Base-by-base conservation (phyloP, 1,140 invertebrate genomes). In the Bombus breviceps region DNA sequence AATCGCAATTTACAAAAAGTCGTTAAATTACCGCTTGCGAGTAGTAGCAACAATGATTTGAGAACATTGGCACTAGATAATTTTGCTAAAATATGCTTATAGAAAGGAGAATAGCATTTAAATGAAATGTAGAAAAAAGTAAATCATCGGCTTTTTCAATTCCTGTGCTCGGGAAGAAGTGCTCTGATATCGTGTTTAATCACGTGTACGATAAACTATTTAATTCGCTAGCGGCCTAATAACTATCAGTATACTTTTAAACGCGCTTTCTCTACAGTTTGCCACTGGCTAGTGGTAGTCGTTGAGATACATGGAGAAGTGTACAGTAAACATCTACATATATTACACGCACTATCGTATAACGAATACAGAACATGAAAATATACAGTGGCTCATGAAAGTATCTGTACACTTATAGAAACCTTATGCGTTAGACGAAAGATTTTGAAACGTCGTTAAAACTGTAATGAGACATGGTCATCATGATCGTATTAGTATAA, bases 41-140 rank as follows among this genome's bases (percentile, higher is more conserved):
- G 39, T 28, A 13, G 28, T 47, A 68, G 59, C 39, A 66, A 68
- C 28, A 64, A 71, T 28, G 68, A 57, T 66, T 47, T 69, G 0
- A n/a, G 22, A 78, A 83, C 47, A 47, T 84, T 85, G 77, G 77
- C 68, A 80, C 77, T 80, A 53, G 77, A 85, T 53, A 62, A 34
- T 18, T 53, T 73, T 22, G 68, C 39, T 80, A n/a, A 64, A 80
- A 32, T 32, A 25, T 32, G 41, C 80, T 73, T 73, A 68, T 80
- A 41, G 32, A n/a, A 32, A 25, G 43, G 22, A 25, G n/a, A n/a
- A 32, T 32, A 83, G n/a, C 12, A 32, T 43, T 18, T 10, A 6
- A 74, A 32, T 13, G 18, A 53, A 15, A 37, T 8, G 47, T 39
- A 1, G 15, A 34, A 9, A 25, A n/a, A 25, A 80, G 43, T 3